Evolutionary conservation across 2,888 invertebrate species (phyloP).

Genomic region (Pterobdella sp.): DNA sequence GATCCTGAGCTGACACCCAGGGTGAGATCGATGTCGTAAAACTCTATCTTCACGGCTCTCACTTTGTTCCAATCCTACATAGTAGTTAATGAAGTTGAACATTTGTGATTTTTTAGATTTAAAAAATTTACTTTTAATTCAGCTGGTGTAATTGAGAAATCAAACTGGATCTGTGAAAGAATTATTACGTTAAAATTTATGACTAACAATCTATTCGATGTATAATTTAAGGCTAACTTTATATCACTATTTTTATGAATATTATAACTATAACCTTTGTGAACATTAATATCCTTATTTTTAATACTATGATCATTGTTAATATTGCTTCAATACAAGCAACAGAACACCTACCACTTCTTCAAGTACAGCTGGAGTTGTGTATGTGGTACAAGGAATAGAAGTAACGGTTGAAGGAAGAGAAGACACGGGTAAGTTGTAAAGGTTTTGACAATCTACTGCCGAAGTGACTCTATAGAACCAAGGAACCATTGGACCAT

Average conservation of each 20-base stretch:
- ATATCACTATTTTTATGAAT: too few species aligned
- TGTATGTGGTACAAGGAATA: slow-evolving; percentile 38
- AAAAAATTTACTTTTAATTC: not conserved
- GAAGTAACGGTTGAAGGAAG: slow-evolving; percentile 33
- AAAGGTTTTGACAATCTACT: slow-evolving; percentile 37
- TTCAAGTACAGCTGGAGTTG: slow-evolving; percentile 17
- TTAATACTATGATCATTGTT: too few species aligned
- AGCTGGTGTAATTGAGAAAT: slow-evolving; percentile 15
- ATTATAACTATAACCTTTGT: too few species aligned
- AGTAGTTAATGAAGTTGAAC: too few species aligned
- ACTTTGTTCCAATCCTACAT: slow-evolving; percentile 37
- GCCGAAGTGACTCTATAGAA: slow-evolving; percentile 39
- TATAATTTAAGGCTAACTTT: too few species aligned
- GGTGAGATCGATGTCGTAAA: slow-evolving; percentile 40
- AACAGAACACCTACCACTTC: not conserved
- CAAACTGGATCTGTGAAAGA: not conserved
- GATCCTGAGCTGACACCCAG: slow-evolving; percentile 36
- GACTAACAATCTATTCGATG: not conserved
- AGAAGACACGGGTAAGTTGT: slow-evolving; percentile 30
- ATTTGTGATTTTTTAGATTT: too few species aligned
- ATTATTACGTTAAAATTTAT: not conserved
- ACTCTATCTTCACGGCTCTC: slow-evolving; percentile 38
- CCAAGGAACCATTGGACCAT: slow-evolving; percentile 36
- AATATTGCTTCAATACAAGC: too few species aligned
- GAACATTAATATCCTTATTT: slow-evolving; percentile 6